Evolutionary conservation across 2,888 invertebrate species (phyloP).

Genomic region (Anthrax anthrax): DNA sequence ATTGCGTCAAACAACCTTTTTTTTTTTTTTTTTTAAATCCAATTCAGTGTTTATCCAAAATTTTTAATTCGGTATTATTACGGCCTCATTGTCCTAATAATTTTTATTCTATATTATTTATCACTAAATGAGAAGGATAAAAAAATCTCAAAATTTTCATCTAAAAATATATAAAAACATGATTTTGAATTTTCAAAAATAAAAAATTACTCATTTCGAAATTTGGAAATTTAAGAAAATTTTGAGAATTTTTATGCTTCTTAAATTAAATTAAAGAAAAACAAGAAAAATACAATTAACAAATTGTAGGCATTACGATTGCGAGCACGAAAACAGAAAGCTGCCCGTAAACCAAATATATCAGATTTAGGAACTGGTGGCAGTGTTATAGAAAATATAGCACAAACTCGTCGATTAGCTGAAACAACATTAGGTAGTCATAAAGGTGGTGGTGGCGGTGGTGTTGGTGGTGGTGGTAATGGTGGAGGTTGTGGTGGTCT

Average conservation of each 20-base stretch:
- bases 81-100: too few species aligned
- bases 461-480: slow-evolving; percentile 23
- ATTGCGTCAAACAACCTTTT: background rate
- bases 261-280: too few species aligned
- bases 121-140: too few species aligned
- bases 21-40: background rate
- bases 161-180: too few species aligned
- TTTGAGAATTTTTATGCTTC: too few species aligned
- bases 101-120: too few species aligned
- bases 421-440: slow-evolving; percentile 52
- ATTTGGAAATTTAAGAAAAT: background rate
- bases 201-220: background rate
- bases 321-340: slow-evolving; percentile 67
- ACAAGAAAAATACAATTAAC: too few species aligned
- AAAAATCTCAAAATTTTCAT: too few species aligned
- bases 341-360: slow-evolving; percentile 53
- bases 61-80: too few species aligned
- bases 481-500: slow-evolving; percentile 7
- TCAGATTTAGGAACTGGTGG: slow-evolving; percentile 36
- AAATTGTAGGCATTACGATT: slow-evolving; percentile 64
- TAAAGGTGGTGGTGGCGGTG: slow-evolving; percentile 12
- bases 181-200: too few species aligned
- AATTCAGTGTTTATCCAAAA: too few species aligned
- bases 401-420: slow-evolving; percentile 63
- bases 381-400: slow-evolving; percentile 80